Evolutionary conservation across 1,140 invertebrate species (phyloP), one percentile per base, ranked within the genome.

Genomic region (Trialeurodes vaporariorum): DNA sequence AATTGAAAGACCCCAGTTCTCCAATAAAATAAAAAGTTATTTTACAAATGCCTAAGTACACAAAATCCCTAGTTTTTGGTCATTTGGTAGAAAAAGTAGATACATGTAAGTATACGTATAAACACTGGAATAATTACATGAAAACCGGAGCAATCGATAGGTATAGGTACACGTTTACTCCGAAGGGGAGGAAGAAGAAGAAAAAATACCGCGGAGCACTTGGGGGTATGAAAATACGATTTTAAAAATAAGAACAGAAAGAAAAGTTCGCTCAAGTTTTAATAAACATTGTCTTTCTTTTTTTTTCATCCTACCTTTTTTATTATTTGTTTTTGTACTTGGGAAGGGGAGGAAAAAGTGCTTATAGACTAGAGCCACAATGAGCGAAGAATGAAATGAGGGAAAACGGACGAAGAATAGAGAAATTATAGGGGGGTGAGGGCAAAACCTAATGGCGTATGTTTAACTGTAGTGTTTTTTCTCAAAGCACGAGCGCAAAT

Each of bases 261-360:
- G 34, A 49, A 49, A 49, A 5, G 34, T 17, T 49, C 34, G 34
- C 34, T 49, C 5, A 17, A 17, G 34, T 49, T 49, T 49, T 49
- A 49, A 49, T 49, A 49, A 49, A 49, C 34, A 49, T 49, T 49
- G 34, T 49, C 34, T 49, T 49, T 49, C 34, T 49, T 49, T 49
- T 49, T 49, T 49, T 49, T 49, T 49, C 34, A 9, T 17, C 17
- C 34, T 49, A 49, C 17, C 17, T 49, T 5, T 49, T 49, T 49
- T 49, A 9, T 49, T 49, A 49, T 49, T 49, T 49, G 34, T 49
- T 49, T 49, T 49, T 49, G 5, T 49, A 49, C 17, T 49, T 49
- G 17, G 34, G 17, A 17, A 17, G 17, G 17, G 34, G 17, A 17
- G 34, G 17, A 49, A 49, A 49, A 49, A 49, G 34, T 49, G 34